These are phyloP conservation scores for Drosophila erecta DNA, from an alignment of 1,140 invertebrate genomes.

Conservation along the genomic window DNA sequence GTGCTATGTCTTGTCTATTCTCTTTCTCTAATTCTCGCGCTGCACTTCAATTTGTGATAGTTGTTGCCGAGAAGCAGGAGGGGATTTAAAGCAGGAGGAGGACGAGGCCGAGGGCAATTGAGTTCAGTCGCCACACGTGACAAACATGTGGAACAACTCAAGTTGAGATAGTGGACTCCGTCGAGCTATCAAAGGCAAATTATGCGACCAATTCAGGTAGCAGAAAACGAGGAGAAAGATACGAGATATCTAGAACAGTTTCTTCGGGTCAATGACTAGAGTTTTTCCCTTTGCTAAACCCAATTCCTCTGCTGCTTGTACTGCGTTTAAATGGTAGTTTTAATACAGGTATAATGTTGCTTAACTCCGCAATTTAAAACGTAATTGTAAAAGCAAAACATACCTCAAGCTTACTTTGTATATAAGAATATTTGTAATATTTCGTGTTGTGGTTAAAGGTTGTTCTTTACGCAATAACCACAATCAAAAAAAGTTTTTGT, in stretches of 20 bases:
- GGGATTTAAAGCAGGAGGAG: background rate
- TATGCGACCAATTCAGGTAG: constrained; percentile 37
- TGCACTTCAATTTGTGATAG: constrained; percentile 23
- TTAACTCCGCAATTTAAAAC: too few species aligned
- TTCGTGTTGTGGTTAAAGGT: too few species aligned
- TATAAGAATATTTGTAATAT: too few species aligned
- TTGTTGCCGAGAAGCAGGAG: background rate
- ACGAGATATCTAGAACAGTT: background rate
- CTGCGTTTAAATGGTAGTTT: too few species aligned
- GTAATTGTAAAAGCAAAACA: too few species aligned
- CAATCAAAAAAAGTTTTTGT: too few species aligned
- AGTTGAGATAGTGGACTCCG: constrained; percentile 1
- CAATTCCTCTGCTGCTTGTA: background rate
- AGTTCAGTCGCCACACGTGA: constrained; percentile 42
- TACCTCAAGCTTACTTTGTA: too few species aligned
- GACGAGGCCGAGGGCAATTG: constrained; percentile 13
- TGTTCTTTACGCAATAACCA: too few species aligned
- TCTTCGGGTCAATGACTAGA: constrained; percentile 32
- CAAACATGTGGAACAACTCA: constrained; percentile 45
- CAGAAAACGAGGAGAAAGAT: background rate
- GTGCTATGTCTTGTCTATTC: constrained; percentile 1
- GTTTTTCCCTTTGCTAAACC: background rate
- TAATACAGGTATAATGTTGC: too few species aligned
- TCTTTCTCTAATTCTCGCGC: constrained; percentile 17
- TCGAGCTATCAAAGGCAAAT: constrained; percentile 31